Base-by-base conservation (phyloP, 2,797 vertebrate species). In the Erpetoichthys calabaricus region DNA sequence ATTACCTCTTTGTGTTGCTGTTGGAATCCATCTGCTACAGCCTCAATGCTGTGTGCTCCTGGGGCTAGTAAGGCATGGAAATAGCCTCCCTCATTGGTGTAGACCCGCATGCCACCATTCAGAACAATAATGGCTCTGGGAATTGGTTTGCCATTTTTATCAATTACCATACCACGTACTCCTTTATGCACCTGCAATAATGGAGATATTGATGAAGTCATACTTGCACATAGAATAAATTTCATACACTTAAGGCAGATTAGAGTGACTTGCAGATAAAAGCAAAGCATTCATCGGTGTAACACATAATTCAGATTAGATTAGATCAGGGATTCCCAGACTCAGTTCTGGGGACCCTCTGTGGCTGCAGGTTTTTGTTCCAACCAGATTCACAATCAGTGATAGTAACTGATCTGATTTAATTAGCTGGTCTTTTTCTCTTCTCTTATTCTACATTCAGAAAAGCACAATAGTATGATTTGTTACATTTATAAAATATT, bases 61-160 rank as follows among this genome's bases (percentile, higher is more conserved):
- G 94, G 94, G 51, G 89, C 87, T 71, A 98, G 71, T 4, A 99
- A 79, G 0, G 90, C 86, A 0, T 91, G 93, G 75, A 98, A 99
- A 74, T 91, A 91, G 5, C 96, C 96, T 1, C 88, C 90, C 60
- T 91, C 87, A 61, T 75, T 70, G 1, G 87, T 89, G 55, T 71
- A 83, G 5, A 98, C 80, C 57, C 77, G 87, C 62, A 92, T 73
- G 6, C 87, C 83, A 51, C 89, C 87, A 7, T 94, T 92, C 61
- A 99, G 68, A 4, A 95, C 76, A 49, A 99, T 87, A 65, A 85
- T 74, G 1, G 92, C 93, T 54, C 91, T 94, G 47, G 83, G 78
- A 49, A 99, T 80, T 3, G 94, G 82, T 67, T 91, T 97, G 58
- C 94, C 91, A 47, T 75, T 90, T 70, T 83, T 91, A 70, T 98